These are phyloP conservation scores for Lasioglossum vierecki DNA, from an alignment of 2,888 invertebrate genomes.

Conservation along the genomic window DNA sequence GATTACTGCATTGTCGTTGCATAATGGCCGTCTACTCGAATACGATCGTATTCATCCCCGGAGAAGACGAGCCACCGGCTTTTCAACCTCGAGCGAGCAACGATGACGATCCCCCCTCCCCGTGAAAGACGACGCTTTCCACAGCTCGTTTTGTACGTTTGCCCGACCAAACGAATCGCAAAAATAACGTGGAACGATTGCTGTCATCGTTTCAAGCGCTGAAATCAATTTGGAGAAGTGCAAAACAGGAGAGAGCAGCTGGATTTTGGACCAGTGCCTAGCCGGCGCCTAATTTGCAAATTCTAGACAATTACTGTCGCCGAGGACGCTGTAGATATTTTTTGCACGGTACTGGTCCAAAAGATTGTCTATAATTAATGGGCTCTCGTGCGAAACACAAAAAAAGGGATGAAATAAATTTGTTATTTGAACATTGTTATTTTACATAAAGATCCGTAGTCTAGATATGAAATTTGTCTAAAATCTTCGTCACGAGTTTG, in stretches of 20 bases:
- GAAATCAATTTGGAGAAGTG: neutral
- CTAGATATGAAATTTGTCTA: too few species aligned
- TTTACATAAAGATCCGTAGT: too few species aligned
- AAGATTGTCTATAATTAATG: neutral
- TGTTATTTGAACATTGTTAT: too few species aligned
- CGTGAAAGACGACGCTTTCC: neutral
- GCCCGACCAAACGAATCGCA: slow-evolving; percentile 25
- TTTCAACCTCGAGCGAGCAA: slow-evolving; percentile 19
- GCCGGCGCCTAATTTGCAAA: neutral
- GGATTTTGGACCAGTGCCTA: neutral
- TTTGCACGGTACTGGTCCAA: neutral
- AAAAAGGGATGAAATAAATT: too few species aligned
- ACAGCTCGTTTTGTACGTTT: neutral
- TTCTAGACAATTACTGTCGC: neutral
- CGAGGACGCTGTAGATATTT: neutral
- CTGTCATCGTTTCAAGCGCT: neutral
- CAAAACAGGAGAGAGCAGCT: neutral
- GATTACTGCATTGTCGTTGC: slow-evolving; percentile 68
- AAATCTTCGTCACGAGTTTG: too few species aligned
- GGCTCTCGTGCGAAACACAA: too few species aligned
- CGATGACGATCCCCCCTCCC: slow-evolving; percentile 14
- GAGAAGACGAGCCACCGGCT: slow-evolving; percentile 24
- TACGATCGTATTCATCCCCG: slow-evolving; percentile 46
- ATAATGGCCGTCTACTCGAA: slow-evolving; percentile 53
- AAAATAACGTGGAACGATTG: slow-evolving; percentile 14